Base-by-base conservation (phyloP, 2,888 invertebrate genomes). In the Megastigmus dorsalis region DNA sequence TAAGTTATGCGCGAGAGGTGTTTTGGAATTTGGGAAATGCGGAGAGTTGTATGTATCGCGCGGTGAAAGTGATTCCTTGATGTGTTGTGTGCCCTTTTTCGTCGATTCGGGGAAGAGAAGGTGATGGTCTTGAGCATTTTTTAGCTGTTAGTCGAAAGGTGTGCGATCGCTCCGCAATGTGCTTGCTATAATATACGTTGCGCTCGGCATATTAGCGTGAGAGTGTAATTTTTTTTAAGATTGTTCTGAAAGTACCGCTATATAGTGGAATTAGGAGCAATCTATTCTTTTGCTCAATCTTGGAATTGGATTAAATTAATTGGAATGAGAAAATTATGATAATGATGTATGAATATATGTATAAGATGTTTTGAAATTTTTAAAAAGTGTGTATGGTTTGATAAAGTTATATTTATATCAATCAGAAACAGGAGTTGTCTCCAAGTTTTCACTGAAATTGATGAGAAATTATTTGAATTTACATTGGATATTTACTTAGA, bases 31-130 rank as follows among this genome's bases (percentile, higher is more conserved):
- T 18, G 55, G 63, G 48, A 45, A 62, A 65, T 65, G 48, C 38
- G n/a, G 10, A 26, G 33, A 26, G 33, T 26, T 30, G 30, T n/a
- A n/a, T n/a, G n/a, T n/a, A n/a, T n/a, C 38, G 38, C 15, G 5
- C 15, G 55, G 67, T 71, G 70, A 71, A 71, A 70, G 70, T 71
- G 55, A 43, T 52, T 69, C 30, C n/a, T 18, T 20, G 41, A 50
- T 18, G 38, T 18, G 52, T 26, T 3, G 13, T 26, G n/a, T 60
- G 41, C 41, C 52, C 52, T 60, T 60, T 59, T 41, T 60, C 60
- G 36, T 18, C 15, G 10, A 36, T 41, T 60, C 60, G 36, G 13
- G 10, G 10, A 36, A 48, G 33, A 5, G n/a, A n/a, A n/a, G n/a
- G n/a, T n/a, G n/a, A n/a, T n/a, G n/a, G n/a, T n/a, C n/a, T n/a